A percentile compares a stretch with the other conserved stretches of the same genome.
phyloP scores from a whole-genome alignment of 1,140 invertebrate species.

The Mylabris phalerata region DNA sequence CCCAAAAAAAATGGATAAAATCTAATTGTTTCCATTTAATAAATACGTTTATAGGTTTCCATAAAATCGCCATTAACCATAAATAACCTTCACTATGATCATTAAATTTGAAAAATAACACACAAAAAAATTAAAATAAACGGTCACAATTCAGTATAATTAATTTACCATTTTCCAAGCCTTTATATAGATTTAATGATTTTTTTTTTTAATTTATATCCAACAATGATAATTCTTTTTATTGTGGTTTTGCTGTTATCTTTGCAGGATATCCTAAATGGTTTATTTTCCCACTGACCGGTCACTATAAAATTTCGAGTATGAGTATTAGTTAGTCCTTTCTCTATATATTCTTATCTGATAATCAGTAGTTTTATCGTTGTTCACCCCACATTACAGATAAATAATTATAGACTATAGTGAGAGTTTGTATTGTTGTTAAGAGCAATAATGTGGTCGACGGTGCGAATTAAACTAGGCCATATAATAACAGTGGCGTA shows the following conservation, averaged over 20 bases:
- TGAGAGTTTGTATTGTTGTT: slow-evolving; percentile 14
- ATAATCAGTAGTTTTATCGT: slow-evolving; percentile 12
- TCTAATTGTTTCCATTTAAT: no score
- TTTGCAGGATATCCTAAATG: slow-evolving; percentile 15
- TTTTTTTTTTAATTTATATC: not conserved
- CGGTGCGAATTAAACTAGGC: slow-evolving; percentile 11
- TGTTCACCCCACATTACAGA: slow-evolving; percentile 13
- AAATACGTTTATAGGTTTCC: no score
- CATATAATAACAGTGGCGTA: not conserved
- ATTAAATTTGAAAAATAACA: not conserved
- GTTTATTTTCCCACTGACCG: slow-evolving; percentile 11
- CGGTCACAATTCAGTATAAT: no score
- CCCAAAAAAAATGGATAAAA: no score
- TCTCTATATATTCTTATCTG: not conserved
- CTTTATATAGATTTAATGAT: not conserved
- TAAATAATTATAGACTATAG: slow-evolving; percentile 13
- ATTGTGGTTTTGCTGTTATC: slow-evolving; percentile 2
- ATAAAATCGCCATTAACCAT: no score
- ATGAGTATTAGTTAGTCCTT: not conserved
- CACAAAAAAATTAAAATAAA: no score
- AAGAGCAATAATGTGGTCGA: slow-evolving; percentile 8
- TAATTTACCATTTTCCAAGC: not conserved
- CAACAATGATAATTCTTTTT: slow-evolving; percentile 6
- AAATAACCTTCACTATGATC: not conserved
- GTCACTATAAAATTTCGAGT: not conserved